phyloP scores from a whole-genome alignment of 2,888 invertebrate genomes.

The Trilocha varians region DNA sequence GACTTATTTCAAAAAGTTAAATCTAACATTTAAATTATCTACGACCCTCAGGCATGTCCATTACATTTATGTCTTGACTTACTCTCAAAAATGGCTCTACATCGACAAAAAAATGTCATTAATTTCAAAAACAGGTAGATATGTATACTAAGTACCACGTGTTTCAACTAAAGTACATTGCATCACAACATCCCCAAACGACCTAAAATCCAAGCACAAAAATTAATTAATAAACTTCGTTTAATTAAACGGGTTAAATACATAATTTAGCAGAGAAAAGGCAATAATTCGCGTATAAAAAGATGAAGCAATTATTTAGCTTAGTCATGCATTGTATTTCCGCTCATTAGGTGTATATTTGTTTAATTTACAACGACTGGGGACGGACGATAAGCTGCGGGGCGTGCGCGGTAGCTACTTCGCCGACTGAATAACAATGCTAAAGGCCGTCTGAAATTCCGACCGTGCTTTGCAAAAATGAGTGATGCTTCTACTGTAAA shows the following conservation, averaged over 20 bases:
- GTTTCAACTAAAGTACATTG: too few species aligned
- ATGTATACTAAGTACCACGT: too few species aligned
- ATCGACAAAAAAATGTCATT: too few species aligned
- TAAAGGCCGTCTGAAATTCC: conserved; percentile 49
- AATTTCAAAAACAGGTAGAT: too few species aligned
- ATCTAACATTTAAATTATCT: too few species aligned
- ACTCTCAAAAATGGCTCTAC: too few species aligned
- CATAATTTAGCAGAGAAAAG: background rate
- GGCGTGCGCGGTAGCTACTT: conserved; percentile 59
- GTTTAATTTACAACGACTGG: conserved; percentile 72
- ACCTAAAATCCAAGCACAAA: too few species aligned
- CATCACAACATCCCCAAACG: too few species aligned
- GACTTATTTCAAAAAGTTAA: too few species aligned
- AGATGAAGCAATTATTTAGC: conserved; percentile 66
- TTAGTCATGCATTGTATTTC: conserved; percentile 68
- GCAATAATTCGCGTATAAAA: conserved; percentile 8
- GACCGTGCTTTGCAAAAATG: conserved; percentile 33
- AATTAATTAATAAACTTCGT: too few species aligned
- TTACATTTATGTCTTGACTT: too few species aligned
- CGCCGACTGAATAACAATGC: conserved; percentile 69
- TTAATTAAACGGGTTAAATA: background rate
- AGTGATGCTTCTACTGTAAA: background rate
- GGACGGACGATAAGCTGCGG: conserved; percentile 64
- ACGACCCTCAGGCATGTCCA: too few species aligned
- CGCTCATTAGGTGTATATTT: conserved; percentile 72